Conservation (phyloP, 1,140 invertebrate species). For the Sesamia nonagrioides region DNA sequence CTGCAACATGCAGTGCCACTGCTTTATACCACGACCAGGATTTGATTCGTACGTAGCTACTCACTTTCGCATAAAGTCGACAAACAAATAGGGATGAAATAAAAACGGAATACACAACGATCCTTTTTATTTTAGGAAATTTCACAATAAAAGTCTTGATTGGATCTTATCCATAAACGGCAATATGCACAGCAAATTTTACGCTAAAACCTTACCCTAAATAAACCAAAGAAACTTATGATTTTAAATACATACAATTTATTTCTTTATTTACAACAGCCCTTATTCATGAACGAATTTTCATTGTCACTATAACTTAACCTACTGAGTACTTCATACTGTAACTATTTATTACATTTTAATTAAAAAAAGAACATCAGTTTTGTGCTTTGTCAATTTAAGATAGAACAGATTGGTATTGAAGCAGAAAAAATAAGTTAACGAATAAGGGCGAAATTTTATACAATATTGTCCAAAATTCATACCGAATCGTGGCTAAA, state of each 20-base stretch:
- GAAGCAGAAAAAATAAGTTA: constrained; percentile 52
- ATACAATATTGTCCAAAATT: constrained; percentile 77
- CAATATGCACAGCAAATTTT: constrained; percentile 81
- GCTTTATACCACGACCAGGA: too few species aligned
- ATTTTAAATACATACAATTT: constrained; percentile 59
- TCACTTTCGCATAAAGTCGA: neutral
- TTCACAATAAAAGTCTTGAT: constrained; percentile 81
- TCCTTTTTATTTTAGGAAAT: constrained; percentile 82
- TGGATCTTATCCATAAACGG: constrained; percentile 85
- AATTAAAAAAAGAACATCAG: constrained; percentile 36
- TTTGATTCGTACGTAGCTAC: too few species aligned
- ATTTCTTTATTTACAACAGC: constrained; percentile 82
- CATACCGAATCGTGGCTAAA: constrained; percentile 43
- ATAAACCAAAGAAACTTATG: constrained; percentile 40
- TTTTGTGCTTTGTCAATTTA: constrained; percentile 30
- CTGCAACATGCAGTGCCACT: too few species aligned
- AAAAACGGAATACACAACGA: constrained; percentile 79
- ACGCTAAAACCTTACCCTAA: constrained; percentile 50
- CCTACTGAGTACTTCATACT: constrained; percentile 32
- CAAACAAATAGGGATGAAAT: constrained; percentile 49
- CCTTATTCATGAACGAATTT: constrained; percentile 69
- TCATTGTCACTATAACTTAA: constrained; percentile 26
- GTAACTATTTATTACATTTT: constrained; percentile 28
- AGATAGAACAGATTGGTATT: constrained; percentile 32
- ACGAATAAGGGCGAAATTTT: constrained; percentile 71